A percentile compares a stretch with the other conserved stretches of the same genome.
Evolutionary conservation across 2,888 invertebrate genomes (phyloP).

Genomic region (Drosophila limbata): DNA sequence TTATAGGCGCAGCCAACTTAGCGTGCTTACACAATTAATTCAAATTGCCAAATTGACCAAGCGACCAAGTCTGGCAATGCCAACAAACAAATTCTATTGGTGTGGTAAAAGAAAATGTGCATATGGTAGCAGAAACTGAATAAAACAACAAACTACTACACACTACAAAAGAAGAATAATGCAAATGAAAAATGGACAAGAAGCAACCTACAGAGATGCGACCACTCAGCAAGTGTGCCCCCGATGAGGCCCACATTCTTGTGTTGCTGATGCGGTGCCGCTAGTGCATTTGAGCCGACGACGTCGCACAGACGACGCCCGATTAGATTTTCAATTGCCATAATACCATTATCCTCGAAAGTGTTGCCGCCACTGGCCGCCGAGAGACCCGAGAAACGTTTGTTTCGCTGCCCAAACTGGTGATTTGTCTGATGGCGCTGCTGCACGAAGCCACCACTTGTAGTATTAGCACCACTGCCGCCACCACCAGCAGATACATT

Average conservation of each 20-base stretch:
- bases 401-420: slow-evolving; percentile 71
- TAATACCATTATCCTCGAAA: slow-evolving; percentile 83
- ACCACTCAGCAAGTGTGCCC: slow-evolving; percentile 82
- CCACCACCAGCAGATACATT: slow-evolving; percentile 21
- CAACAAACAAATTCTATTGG: slow-evolving; percentile 7
- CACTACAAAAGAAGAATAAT: slow-evolving; percentile 26
- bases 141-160: slow-evolving; percentile 3
- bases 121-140: slow-evolving; percentile 8
- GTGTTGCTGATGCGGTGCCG: slow-evolving; percentile 70
- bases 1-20: slow-evolving; percentile 17
- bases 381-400: slow-evolving; percentile 77
- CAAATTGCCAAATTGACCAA: slow-evolving; percentile 25
- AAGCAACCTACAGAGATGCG: slow-evolving; percentile 86
- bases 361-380: slow-evolving; percentile 45
- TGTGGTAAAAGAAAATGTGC: slow-evolving; percentile 2
- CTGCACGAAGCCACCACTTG: slow-evolving; percentile 29
- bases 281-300: slow-evolving; percentile 74
- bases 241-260: slow-evolving; percentile 84
- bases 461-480: slow-evolving; percentile 5
- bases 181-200: slow-evolving; percentile 52
- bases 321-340: slow-evolving; percentile 84
- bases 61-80: slow-evolving; percentile 11
- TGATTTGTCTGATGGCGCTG: slow-evolving; percentile 54
- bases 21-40: neutral
- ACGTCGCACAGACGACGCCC: slow-evolving; percentile 82